phyloP scores from a whole-genome alignment of 2,113 vertebrate species.

The Oplegnathus fasciatus region DNA sequence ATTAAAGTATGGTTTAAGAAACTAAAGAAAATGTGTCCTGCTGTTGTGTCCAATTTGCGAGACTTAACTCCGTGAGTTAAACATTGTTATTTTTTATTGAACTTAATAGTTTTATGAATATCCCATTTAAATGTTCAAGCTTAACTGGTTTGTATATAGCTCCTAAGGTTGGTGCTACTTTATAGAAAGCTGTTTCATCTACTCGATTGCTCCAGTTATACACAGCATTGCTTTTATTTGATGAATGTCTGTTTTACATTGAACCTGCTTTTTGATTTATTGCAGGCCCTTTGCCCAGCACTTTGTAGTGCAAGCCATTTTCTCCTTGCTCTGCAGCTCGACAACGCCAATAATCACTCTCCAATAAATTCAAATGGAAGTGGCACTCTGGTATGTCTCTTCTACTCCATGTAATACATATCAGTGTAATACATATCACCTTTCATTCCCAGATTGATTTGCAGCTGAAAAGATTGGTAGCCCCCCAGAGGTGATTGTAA shows the following conservation, averaged over 20 bases:
- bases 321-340: slow-evolving; percentile 65
- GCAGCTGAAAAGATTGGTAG: slow-evolving; percentile 66
- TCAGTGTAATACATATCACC: slow-evolving; percentile 71
- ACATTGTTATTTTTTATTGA: neutral
- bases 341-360: slow-evolving; percentile 77
- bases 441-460: slow-evolving; percentile 78
- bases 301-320: slow-evolving; percentile 74
- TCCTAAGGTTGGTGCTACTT: neutral
- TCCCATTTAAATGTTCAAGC: neutral
- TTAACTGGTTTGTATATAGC: neutral
- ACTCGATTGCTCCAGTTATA: slow-evolving; percentile 39
- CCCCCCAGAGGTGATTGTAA: slow-evolving; percentile 67
- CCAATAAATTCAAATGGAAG: slow-evolving; percentile 79
- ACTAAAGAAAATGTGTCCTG: neutral
- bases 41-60: neutral
- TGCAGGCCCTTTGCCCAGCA: slow-evolving; percentile 59
- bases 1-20: neutral
- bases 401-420: slow-evolving; percentile 60
- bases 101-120: slow-evolving; percentile 1
- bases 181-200: slow-evolving; percentile 25
- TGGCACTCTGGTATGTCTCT: slow-evolving; percentile 71
- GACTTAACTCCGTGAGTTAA: neutral
- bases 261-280: slow-evolving; percentile 75
- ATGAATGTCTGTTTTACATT: slow-evolving; percentile 76
- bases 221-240: slow-evolving; percentile 65